These are phyloP conservation scores for Eutrigla gurnardus DNA, from an alignment of 2,797 vertebrate genomes.

Conservation along the genomic window DNA sequence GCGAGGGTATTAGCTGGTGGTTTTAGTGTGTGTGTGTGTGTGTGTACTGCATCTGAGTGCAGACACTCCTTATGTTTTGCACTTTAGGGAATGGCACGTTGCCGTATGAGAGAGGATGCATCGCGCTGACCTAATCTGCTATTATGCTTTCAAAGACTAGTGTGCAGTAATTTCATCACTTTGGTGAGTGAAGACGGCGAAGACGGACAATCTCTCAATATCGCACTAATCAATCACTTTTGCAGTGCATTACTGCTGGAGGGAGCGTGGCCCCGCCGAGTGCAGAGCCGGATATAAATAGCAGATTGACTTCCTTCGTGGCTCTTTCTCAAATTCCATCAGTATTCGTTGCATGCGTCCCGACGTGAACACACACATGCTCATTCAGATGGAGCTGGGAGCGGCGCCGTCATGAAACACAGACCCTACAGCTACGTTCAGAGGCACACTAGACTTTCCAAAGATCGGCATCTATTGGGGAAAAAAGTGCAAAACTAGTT, in stretches of 20 bases:
- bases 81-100: constrained; percentile 65
- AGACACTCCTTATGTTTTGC: constrained; percentile 52
- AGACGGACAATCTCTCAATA: constrained; percentile 78
- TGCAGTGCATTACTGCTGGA: constrained; percentile 81
- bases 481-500: constrained; percentile 30
- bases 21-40: not conserved
- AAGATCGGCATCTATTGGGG: not conserved
- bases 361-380: constrained; percentile 69
- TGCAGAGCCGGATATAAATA: constrained; percentile 78
- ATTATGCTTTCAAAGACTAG: constrained; percentile 77
- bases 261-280: constrained; percentile 66
- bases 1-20: constrained; percentile 44
- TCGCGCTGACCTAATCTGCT: constrained; percentile 73
- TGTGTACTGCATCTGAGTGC: constrained; percentile 46
- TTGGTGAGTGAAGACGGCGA: constrained; percentile 68
- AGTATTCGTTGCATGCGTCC: constrained; percentile 71
- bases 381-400: constrained; percentile 50
- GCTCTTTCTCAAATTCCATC: constrained; percentile 72
- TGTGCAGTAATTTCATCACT: constrained; percentile 79
- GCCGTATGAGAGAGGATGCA: constrained; percentile 69
- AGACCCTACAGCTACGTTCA: constrained; percentile 11
- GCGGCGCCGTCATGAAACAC: constrained; percentile 44
- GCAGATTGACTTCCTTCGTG: constrained; percentile 75
- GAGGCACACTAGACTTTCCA: constrained; percentile 8
- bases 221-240: constrained; percentile 83